These are phyloP conservation scores for Taeniopygia guttata DNA, from an alignment of 2,797 vertebrate genomes.

Conservation along the genomic window DNA sequence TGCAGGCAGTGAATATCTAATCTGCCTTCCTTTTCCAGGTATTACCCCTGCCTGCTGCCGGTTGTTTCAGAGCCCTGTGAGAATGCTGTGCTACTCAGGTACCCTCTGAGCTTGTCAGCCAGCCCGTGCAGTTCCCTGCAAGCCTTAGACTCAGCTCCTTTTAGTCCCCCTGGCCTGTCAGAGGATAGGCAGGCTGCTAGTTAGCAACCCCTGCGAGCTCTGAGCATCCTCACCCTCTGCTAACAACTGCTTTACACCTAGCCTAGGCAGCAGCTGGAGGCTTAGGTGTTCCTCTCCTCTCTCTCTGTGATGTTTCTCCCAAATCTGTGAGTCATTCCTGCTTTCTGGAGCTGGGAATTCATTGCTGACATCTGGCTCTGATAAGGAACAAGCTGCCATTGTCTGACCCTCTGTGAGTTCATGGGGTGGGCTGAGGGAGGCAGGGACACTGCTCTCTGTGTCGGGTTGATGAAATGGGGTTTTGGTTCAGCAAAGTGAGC, in stretches of 20 bases:
- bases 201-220: background rate
- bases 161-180: background rate
- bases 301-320: background rate
- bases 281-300: background rate
- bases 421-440: background rate
- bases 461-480: background rate
- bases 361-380: background rate
- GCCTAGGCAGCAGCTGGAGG: background rate
- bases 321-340: background rate
- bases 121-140: background rate
- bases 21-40: constrained; percentile 64
- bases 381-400: background rate
- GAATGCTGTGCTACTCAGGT: constrained; percentile 52
- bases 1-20: background rate
- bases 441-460: background rate
- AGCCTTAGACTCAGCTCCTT: constrained; percentile 26
- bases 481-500: background rate
- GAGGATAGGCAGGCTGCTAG: background rate
- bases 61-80: constrained; percentile 54
- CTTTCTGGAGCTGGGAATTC: background rate
- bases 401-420: background rate
- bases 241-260: background rate
- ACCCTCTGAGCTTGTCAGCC: constrained; percentile 30
- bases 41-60: constrained; percentile 57
- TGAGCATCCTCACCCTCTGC: background rate